A percentile compares a stretch with the other conserved stretches of the same genome.
phyloP scores from a whole-genome alignment of 2,888 invertebrate species.

The Kryphioiulus occultus region DNA sequence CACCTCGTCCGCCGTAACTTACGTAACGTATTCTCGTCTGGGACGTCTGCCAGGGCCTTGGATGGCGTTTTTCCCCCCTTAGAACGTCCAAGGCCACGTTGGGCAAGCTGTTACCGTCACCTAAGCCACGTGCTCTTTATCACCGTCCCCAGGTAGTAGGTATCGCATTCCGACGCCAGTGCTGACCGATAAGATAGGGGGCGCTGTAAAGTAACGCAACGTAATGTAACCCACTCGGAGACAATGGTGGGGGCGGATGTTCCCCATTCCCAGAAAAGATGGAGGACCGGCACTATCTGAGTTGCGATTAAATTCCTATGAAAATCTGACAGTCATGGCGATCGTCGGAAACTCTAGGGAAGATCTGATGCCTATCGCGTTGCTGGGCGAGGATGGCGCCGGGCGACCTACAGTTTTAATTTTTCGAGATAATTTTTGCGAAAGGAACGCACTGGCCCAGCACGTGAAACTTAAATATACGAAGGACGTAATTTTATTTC shows the following conservation, averaged over 20 bases:
- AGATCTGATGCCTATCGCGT: background rate
- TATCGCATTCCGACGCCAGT: background rate
- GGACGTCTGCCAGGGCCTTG: background rate
- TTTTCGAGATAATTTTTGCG: background rate
- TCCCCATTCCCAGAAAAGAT: background rate
- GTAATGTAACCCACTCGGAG: background rate
- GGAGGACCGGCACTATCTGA: background rate
- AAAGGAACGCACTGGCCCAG: background rate
- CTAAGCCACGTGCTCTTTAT: background rate
- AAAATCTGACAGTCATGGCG: background rate
- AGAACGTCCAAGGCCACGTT: background rate
- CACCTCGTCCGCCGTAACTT: background rate
- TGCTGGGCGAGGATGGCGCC: no score
- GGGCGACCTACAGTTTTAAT: no score
- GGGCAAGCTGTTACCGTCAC: background rate
- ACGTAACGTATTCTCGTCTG: background rate
- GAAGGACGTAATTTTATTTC: background rate
- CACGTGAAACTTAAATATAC: background rate
- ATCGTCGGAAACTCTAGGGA: background rate
- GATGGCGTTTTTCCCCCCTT: background rate
- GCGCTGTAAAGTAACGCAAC: background rate
- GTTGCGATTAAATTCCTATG: background rate
- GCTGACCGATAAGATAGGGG: background rate
- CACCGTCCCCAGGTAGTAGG: background rate
- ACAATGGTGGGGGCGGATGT: background rate